Base-by-base conservation (phyloP, 2,888 invertebrate species). In the Melanchra persicariae region DNA sequence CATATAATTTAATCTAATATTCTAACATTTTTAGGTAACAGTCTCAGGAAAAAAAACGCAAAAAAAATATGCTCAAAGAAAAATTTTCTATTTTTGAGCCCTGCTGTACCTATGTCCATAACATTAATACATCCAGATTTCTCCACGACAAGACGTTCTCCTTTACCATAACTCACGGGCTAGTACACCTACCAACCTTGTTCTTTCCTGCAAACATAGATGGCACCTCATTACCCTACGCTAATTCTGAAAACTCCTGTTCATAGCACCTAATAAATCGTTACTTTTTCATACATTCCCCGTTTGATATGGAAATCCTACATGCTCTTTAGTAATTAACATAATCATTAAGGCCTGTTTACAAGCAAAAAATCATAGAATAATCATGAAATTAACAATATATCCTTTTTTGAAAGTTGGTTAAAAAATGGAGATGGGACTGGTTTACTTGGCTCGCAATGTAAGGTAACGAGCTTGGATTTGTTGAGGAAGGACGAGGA, bases 351-450 rank as follows among this genome's bases (percentile, higher is more conserved):
- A 47, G 1, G 26, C 9, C 26, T 8, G 24, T 19, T 1, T 15
- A 12, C n/a, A 55, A 19, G 57, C 47, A 81, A 70, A 81, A 72
- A 52, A 61, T 67, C 51, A 51, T 67, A 72, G 68, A 73, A 77
- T 66, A 72, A 73, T 66, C 67, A 37, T 62, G 61, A 73, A 81
- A 77, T 79, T 79, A 82, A 77, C 73, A 82, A 63, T 69, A 63
- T 69, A 26, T 68, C 78, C 79, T 73, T 82, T 52, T 72, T 69
- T 43, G 64, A 55, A 66, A 52, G 66, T 65, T 22, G 61, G 22
- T 51, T 76, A 26, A 71, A 70, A 80, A 75, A 45, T 58, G 30
- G 24, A 51, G n/a, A 7, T 7, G 2, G 4, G 58, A 60, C 82
- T 0, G 17, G 79, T 79, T 77, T 57, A 40, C 57, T 65, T 45